Conservation (phyloP, 2,888 invertebrate genomes). For the Apocheima hispidaria region DNA sequence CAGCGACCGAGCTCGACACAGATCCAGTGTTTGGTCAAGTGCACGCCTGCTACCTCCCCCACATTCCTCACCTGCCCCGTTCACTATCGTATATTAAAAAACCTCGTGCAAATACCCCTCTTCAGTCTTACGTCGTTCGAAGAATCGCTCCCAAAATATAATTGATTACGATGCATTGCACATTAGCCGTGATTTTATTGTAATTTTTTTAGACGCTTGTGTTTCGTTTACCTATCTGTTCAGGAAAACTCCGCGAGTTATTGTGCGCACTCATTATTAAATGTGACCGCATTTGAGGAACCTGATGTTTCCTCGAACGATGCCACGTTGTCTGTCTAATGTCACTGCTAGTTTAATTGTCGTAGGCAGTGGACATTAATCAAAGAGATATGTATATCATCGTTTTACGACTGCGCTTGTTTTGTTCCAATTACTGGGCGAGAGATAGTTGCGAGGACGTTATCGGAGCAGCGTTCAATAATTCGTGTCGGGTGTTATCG, state of each 20-base stretch:
- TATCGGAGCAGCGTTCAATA: not conserved
- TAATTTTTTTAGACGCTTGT: slow-evolving; percentile 2
- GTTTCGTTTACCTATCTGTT: slow-evolving; percentile 6
- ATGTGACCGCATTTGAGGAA: not conserved
- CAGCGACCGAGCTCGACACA: slow-evolving; percentile 41
- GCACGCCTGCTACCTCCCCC: slow-evolving; percentile 41
- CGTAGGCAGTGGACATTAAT: slow-evolving; percentile 5
- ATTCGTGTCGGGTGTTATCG: slow-evolving; percentile 2
- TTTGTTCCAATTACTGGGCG: slow-evolving; percentile 10
- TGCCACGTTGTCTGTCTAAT: slow-evolving; percentile 16
- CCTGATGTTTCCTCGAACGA: not conserved
- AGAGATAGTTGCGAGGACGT: not conserved
- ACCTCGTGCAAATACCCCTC: slow-evolving; percentile 44
- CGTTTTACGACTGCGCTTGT: slow-evolving; percentile 14
- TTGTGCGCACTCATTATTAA: not conserved
- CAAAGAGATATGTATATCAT: slow-evolving; percentile 16
- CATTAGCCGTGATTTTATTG: not conserved
- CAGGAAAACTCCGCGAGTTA: not conserved
- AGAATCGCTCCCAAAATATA: slow-evolving; percentile 12
- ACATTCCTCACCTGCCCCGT: not conserved
- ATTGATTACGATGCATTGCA: slow-evolving; percentile 14
- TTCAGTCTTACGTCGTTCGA: slow-evolving; percentile 25
- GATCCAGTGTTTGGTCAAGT: slow-evolving; percentile 60
- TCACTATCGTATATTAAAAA: slow-evolving; percentile 52
- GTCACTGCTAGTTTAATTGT: slow-evolving; percentile 2